Conservation (phyloP, 2,113 vertebrate genomes). For the Ophthalmolycus amberensis region DNA sequence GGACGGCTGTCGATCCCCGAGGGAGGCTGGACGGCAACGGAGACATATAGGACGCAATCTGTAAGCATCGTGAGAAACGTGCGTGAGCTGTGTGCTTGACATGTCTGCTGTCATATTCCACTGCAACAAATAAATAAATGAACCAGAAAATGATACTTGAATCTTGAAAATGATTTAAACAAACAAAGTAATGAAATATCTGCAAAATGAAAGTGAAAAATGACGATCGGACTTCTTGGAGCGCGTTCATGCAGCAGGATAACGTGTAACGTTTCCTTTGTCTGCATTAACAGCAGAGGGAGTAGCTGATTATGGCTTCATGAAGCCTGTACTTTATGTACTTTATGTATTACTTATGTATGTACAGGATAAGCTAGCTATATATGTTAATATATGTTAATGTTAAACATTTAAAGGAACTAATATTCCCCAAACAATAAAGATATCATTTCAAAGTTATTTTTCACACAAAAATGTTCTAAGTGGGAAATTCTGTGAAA, state of each 20-base stretch:
- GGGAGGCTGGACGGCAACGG: conserved; percentile 64
- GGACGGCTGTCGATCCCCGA: conserved; percentile 77
- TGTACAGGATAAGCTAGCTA: too few relatives aligned
- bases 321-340: too few relatives aligned
- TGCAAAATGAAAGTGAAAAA: not conserved
- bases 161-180: not conserved
- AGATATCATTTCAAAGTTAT: too few relatives aligned
- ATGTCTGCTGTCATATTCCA: not conserved
- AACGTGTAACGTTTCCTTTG: too few relatives aligned
- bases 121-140: not conserved
- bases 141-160: not conserved
- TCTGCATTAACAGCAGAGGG: not conserved
- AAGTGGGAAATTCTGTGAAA: too few relatives aligned
- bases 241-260: too few relatives aligned
- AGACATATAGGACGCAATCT: conserved; percentile 28
- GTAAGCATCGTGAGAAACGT: not conserved
- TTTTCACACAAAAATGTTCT: too few relatives aligned
- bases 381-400: too few relatives aligned
- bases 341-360: too few relatives aligned
- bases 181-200: too few relatives aligned
- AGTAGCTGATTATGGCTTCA: not conserved
- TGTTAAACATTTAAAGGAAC: too few relatives aligned
- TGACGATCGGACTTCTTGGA: not conserved
- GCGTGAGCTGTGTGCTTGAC: not conserved
- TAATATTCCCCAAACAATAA: too few relatives aligned